Base-by-base conservation (phyloP, 2,888 invertebrate species). In the Boloria euphrosyne region DNA sequence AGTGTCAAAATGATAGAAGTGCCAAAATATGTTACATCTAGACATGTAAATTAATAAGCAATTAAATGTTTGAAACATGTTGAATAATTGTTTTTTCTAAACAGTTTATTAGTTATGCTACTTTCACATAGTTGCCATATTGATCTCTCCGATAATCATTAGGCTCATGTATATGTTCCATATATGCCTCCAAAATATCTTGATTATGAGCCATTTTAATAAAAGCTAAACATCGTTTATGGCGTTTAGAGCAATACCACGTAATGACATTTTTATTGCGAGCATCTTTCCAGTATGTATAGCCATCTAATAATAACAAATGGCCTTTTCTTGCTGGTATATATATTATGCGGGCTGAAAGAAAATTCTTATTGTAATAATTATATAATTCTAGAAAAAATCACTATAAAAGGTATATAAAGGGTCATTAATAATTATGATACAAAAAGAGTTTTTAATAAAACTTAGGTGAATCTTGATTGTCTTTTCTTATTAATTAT, bases 211-310 rank as follows among this genome's bases (percentile, higher is more conserved):
- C 71, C 73, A 76, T 78, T 67, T 72, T 76, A 7, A 79, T 71
- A 31, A 59, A 78, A 0, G 78, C 76, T 1, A 46, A 58, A 55
- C 79, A 78, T 22, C 62, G 64, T 61, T 73, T 64, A 31, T 72
- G 65, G 50, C 74, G 72, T 65, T 76, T 77, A 2, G 76, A 78
- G 54, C 80, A 79, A 64, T 80, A 79, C 77, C 80, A 80, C 47
- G 67, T 60, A 13, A 79, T 71, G 2, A 69, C 63, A 13, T 59
- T 51, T 52, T 75, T 79, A 44, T 68, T 74, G 13, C 76, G 67
- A 14, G 74, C 77, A 62, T 79, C 77, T 58, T 77, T 75, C 75
- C 77, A 80, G 62, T 73, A 78, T 10, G 78, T 79, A 51, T 78
- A 79, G 10, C 78, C 77, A 58, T 80, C 74, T 53, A 76, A 52